Evolutionary conservation across 2,113 vertebrate species (phyloP).

Genomic region (Lagenorhynchus albirostris): DNA sequence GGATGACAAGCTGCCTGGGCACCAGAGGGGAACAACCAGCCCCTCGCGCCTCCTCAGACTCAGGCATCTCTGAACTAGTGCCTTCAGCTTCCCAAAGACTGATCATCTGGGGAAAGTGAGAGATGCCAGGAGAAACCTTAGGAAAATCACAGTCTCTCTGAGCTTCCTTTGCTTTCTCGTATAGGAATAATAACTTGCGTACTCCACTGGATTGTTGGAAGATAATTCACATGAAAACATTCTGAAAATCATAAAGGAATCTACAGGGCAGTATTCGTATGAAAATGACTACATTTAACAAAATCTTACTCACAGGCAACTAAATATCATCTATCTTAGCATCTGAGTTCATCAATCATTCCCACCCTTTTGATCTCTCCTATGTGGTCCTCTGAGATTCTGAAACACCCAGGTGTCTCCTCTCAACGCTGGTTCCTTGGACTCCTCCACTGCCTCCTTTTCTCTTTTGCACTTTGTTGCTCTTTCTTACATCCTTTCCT

Average conservation of each 20-base stretch:
- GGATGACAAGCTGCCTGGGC: background rate
- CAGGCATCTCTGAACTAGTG: background rate
- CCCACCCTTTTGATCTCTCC: too few relatives aligned
- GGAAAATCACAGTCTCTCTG: background rate
- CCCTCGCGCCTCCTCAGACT: background rate
- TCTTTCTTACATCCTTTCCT: background rate
- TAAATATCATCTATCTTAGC: background rate
- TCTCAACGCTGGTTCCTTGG: background rate
- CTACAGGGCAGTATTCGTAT: background rate
- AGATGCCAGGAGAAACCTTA: background rate
- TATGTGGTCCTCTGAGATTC: background rate
- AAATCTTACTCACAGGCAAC: background rate
- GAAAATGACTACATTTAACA: background rate
- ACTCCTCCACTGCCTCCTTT: too few relatives aligned
- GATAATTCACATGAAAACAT: background rate
- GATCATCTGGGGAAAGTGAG: background rate
- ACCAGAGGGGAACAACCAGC: background rate
- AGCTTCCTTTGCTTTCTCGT: background rate
- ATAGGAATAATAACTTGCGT: background rate
- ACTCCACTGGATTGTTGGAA: background rate
- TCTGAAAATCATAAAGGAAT: background rate
- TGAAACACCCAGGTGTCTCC: background rate
- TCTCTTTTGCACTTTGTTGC: background rate
- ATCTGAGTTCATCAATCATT: background rate
- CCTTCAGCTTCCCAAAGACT: background rate